phyloP scores from a whole-genome alignment of 1,140 invertebrate species.

The Cyclargus thomasi region DNA sequence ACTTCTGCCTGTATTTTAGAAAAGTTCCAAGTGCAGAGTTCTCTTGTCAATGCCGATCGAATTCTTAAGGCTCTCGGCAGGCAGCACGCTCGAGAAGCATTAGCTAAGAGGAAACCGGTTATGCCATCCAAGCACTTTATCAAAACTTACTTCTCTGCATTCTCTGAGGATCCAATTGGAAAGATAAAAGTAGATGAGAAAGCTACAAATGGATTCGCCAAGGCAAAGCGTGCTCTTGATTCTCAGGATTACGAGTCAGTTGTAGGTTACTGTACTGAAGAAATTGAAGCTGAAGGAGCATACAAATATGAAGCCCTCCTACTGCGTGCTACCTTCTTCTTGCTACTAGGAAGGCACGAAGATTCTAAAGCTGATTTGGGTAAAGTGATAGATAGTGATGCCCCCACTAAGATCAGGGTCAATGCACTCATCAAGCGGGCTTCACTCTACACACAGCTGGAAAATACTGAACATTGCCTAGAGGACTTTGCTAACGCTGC shows the following conservation, averaged over 20 bases:
- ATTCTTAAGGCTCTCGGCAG: conserved; percentile 87
- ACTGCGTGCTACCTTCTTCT: conserved; percentile 88
- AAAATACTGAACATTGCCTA: conserved; percentile 83
- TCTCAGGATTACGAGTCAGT: conserved; percentile 86
- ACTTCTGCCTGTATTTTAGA: conserved; percentile 94
- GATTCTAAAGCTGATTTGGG: conserved; percentile 85
- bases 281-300: conserved; percentile 77
- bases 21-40: conserved; percentile 87
- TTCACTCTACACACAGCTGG: conserved; percentile 86
- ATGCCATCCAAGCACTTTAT: conserved; percentile 91
- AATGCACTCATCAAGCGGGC: conserved; percentile 95
- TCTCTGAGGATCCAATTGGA: conserved; percentile 85
- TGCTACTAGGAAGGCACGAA: conserved; percentile 83
- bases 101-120: conserved; percentile 80
- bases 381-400: conserved; percentile 75
- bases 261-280: conserved; percentile 86
- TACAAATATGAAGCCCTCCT: conserved; percentile 81
- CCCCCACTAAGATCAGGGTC: conserved; percentile 79
- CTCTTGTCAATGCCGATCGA: conserved; percentile 88
- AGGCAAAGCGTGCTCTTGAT: conserved; percentile 80
- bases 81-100: conserved; percentile 82
- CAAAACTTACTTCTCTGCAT: conserved; percentile 89
- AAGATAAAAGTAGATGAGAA: conserved; percentile 54
- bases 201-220: conserved; percentile 76
- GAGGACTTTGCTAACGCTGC: conserved; percentile 86